Evolutionary conservation across 2,888 invertebrate genomes (phyloP).

Genomic region (Euzetes globulus): DNA sequence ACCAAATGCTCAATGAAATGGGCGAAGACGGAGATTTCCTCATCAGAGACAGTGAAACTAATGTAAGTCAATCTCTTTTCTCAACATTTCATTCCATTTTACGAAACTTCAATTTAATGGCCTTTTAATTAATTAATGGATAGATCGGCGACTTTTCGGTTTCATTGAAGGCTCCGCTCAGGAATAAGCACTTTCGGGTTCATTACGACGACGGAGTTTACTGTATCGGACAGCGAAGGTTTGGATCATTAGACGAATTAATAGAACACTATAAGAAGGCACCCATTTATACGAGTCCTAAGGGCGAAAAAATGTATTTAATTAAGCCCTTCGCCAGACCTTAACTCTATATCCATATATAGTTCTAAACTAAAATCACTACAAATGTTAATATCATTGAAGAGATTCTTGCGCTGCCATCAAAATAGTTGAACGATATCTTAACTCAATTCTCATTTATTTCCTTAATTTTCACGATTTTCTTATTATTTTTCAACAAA

Average conservation of each 20-base stretch:
- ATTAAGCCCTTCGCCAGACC: constrained; percentile 64
- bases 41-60: constrained; percentile 97
- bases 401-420: not conserved
- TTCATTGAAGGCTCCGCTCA: constrained; percentile 90
- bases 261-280: constrained; percentile 98
- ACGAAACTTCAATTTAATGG: not conserved
- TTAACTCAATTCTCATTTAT: not conserved
- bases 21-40: constrained; percentile 98
- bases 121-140: constrained; percentile 42
- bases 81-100: not conserved
- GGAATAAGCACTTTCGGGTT: constrained; percentile 98
- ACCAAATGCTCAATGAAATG: constrained; percentile 84
- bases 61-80: constrained; percentile 65
- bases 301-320: constrained; percentile 93
- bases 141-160: constrained; percentile 98
- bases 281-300: constrained; percentile 96
- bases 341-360: not conserved
- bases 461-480: no score
- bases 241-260: constrained; percentile 87
- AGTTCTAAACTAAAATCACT: not conserved
- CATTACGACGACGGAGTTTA: constrained; percentile 81
- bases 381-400: not conserved
- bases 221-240: constrained; percentile 97
- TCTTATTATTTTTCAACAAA: no score
- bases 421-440: not conserved